Conservation (phyloP, 2,888 invertebrate genomes). For the Cremastobaeus sp. region DNA sequence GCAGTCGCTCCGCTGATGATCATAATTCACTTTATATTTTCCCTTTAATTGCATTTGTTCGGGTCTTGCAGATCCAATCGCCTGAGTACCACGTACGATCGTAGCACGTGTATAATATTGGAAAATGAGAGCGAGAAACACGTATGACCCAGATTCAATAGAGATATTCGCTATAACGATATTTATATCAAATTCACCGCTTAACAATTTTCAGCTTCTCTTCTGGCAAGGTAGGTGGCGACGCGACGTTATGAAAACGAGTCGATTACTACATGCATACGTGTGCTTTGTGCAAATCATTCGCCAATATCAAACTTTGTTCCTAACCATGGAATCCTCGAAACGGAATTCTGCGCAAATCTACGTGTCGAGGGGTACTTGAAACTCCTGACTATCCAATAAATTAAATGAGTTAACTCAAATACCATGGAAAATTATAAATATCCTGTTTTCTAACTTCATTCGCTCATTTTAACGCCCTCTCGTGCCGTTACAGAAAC, state of each 20-base stretch:
- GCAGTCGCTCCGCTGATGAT: slow-evolving; percentile 39
- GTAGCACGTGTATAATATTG: slow-evolving; percentile 40
- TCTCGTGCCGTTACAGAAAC: too few species aligned
- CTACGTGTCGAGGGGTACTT: slow-evolving; percentile 16
- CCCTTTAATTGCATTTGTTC: slow-evolving; percentile 66
- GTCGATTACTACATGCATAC: slow-evolving; percentile 12
- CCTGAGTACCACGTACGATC: slow-evolving; percentile 30
- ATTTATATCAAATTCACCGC: slow-evolving; percentile 40
- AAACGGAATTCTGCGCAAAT: slow-evolving; percentile 4
- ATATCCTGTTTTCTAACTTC: too few species aligned
- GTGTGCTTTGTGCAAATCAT: slow-evolving; percentile 19
- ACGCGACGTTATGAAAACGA: slow-evolving; percentile 28
- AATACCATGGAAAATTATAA: too few species aligned
- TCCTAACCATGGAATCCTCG: slow-evolving; percentile 3
- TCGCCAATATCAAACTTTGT: slow-evolving; percentile 36
- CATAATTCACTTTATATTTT: slow-evolving; percentile 62
- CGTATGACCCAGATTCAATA: slow-evolving; percentile 38
- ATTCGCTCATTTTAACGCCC: too few species aligned
- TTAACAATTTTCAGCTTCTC: slow-evolving; percentile 37
- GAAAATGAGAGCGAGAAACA: slow-evolving; percentile 32
- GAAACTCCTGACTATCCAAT: slow-evolving; percentile 1
- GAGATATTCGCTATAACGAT: slow-evolving; percentile 35
- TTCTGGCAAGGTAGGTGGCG: slow-evolving; percentile 22
- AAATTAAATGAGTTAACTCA: too few species aligned
- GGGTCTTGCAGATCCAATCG: slow-evolving; percentile 45